Base-by-base conservation (phyloP, 2,113 vertebrate genomes). In the Pteropus alecto region DNA sequence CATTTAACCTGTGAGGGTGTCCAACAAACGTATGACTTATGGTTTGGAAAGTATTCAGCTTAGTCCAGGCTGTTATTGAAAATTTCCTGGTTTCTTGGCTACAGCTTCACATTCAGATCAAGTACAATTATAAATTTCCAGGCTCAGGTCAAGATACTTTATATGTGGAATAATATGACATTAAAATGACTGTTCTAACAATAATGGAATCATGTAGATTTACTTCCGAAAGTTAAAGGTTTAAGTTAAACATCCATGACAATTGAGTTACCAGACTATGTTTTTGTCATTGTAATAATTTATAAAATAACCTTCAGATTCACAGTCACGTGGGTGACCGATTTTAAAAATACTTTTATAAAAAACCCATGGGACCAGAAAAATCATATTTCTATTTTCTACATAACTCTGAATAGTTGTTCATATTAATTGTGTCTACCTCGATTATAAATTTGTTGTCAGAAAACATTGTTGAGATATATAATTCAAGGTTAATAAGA, bases 401-500 rank as follows among this genome's bases (percentile, higher is more conserved):
- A 56, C 9, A 16, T 84, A 76, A 93, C 63, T 77, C 68, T 38
- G 61, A 89, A 35, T 73, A 84, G 63, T 87, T 87, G 68, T 86
- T 93, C 90, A 65, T 84, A 70, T 94, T 81, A 95, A 77, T 83
- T 68, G 68, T 82, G 56, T 74, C 83, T 96, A 91, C 22, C 41
- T 85, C 89, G 83, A 93, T 70, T 78, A 51, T 38, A 90, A 94
- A 93, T 61, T 81, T 85, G 43, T 56, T 90, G 86, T 63, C 48
- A 30, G 86, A 56, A 79, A 54, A 87, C 83, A 84, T 60, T 96
- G 79, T 81, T 93, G 82, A 82, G 73, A 14, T 76, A 63, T 73
- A 60, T 96, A 87, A 89, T 91, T 96, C 96, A 97, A 94, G 95
- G 97, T 97, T 77, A 95, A 76, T 0, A 6, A 82, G 95, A 71